Base-by-base conservation (phyloP, 2,888 invertebrate species). In the Amiota mariae region DNA sequence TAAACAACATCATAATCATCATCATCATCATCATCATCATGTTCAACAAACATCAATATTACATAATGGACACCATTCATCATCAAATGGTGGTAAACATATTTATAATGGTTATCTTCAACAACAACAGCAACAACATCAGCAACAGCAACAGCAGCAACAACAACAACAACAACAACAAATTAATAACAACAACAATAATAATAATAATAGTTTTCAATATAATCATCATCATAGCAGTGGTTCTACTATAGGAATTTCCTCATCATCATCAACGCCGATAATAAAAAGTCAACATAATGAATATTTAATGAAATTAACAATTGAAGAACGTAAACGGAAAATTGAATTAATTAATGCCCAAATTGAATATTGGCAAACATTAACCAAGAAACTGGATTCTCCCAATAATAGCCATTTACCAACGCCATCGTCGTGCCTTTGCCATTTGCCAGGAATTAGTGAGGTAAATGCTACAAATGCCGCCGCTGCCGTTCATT, bases 291-390 rank as follows among this genome's bases (percentile, higher is more conserved):
- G 73, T 0, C 84, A 81, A 71, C 84, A 82, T 71, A 89, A 87
- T 61, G 89, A 89, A 72, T 87, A 87, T 49, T 84, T 90, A 71
- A 82, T 88, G 76, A 79, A 86, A 49, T 76, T 90, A 79, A 88
- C 88, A 10, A 81, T 90, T 72, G 90, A 90, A 80, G 90, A 90
- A 80, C 85, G 89, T 8, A 88, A 87, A 74, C 82, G 87, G 0
- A 90, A 89, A 76, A 90, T 90, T 47, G 90, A 90, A 63, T 78
- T 90, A 71, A 61, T 90, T 3, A 89, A 90, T 76, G 90, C 86
- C 72, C 90, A 90, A 82, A 90, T 90, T 49, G 88, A 89, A 24
- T 90, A 90, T 71, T 90, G 90, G 90, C 88, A 88, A 64, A 89
- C 88, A 12, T 77, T 90, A 56, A 90, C 90, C 49, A 87, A 87